A percentile compares a stretch with the other conserved stretches of the same genome.
Evolutionary conservation across 2,113 vertebrate species (phyloP).

Genomic region (Stigmatopora argus): DNA sequence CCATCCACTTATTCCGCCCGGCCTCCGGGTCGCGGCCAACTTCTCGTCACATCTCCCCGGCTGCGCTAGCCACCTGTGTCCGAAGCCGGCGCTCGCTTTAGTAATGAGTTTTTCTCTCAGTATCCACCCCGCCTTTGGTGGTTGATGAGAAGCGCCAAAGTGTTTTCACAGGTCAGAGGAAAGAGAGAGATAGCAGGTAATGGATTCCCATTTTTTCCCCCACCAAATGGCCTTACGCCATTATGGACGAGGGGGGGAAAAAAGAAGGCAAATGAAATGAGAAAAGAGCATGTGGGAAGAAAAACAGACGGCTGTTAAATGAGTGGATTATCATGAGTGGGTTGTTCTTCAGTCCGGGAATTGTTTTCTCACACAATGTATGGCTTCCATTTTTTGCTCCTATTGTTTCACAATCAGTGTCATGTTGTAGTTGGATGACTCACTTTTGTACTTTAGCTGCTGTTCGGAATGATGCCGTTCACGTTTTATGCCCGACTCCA

Average conservation of each 20-base stretch:
- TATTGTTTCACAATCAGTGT: neutral
- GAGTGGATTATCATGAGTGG: constrained; percentile 9
- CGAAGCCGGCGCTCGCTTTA: constrained; percentile 35
- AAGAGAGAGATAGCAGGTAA: constrained; percentile 31
- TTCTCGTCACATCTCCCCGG: constrained; percentile 21
- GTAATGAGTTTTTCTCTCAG: constrained; percentile 40
- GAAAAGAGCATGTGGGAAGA: constrained; percentile 10
- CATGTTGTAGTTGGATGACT: neutral
- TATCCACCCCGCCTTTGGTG: neutral
- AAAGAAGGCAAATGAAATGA: constrained; percentile 13
- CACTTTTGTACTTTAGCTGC: neutral
- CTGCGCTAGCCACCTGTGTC: constrained; percentile 24
- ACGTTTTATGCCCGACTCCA: no score
- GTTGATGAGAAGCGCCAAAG: constrained; percentile 35
- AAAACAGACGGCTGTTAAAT: neutral
- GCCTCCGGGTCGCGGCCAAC: constrained; percentile 11
- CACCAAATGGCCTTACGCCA: constrained; percentile 24
- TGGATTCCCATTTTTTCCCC: constrained; percentile 39
- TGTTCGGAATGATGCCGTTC: no score
- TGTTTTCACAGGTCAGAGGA: constrained; percentile 51
- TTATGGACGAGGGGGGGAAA: constrained; percentile 25
- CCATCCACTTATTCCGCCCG: constrained; percentile 30
- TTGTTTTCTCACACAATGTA: neutral
- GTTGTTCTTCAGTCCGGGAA: neutral
- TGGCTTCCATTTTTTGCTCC: neutral